Base-by-base conservation (phyloP, 2,888 invertebrate species). In the Sinopyrophorus schimmeli region DNA sequence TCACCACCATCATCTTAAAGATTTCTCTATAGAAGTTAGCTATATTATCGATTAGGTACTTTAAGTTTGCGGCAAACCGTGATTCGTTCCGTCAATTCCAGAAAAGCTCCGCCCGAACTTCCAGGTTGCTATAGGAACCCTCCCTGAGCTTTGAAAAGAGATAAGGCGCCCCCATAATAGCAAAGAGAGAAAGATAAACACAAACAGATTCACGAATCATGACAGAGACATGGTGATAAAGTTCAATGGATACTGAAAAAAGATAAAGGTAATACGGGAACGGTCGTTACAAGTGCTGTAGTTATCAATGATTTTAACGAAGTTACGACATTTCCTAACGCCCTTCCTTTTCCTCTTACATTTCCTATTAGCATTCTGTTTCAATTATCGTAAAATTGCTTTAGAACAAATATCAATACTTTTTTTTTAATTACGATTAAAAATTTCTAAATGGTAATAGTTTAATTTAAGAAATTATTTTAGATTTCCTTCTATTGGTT, bases 51-150 rank as follows among this genome's bases (percentile, higher is more conserved):
- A 73, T 73, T 72, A 50, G 49, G 49, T 38, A 66, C 71, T 69
- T 72, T 72, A 71, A 72, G 70, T 71, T 73, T 72, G 71, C 69
- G 70, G 72, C 69, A 62, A 63, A 66, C 70, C 67, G 73, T 73
- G 73, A 73, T 73, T 73, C 73, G 73, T 69, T 68, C 71, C 66
- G 68, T 66, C 62, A 65, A 60, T 63, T 59, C 56, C 57, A 54
- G 46, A 61, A 62, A 65, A 61, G 70, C 69, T 66, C 72, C 72
- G 72, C 72, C 72, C 67, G 71, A 60, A 58, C 69, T 71, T 69
- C 65, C 63, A 59, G 55, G 67, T 72, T 64, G 65, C 69, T 64
- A 69, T 68, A 64, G 71, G 63, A 66, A 72, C 72, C 52, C 55
- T 54, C 64, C 64, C 64, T 61, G 62, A 56, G 49, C 59, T 59